Base-by-base conservation (phyloP, 2,888 invertebrate genomes). In the Zeuzera pyrina region DNA sequence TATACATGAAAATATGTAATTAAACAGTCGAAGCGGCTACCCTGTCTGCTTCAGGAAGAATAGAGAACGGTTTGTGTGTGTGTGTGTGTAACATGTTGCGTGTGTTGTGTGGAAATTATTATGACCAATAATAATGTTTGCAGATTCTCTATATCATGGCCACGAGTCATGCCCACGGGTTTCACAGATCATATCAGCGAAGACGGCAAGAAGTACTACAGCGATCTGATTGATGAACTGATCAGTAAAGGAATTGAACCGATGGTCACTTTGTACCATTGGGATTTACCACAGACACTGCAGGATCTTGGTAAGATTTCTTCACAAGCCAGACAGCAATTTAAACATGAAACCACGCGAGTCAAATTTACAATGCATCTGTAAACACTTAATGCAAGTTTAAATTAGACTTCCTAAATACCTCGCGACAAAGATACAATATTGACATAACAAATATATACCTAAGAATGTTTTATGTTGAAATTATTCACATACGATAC, bases 141-240 rank as follows among this genome's bases (percentile, higher is more conserved):
- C 53, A 79, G 89, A 15, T 89, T 89, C 55, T 89, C 88, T 0
- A 62, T 89, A 35, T 85, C 89, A 1, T 92, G 92, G 92, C 48
- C 88, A 0, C 70, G 92, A 13, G 76, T 92, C 12, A 64, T 91
- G 36, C 90, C 91, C 0, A 81, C 69, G 2, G 91, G 89, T 5
- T 78, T 83, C 35, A 56, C 76, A 15, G 83, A 86, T 41, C 50
- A 73, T 3, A 64, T 91, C 7, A 93, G 89, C 55, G 66, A 81
- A 29, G 84, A 84, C 2, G 93, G 91, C 7, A 72, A 89, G 5
- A 62, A 79, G 8, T 91, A 91, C 63, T 93, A 93, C 63, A 88
- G 87, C 45, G 73, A 87, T 30, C 57, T 93, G 21, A 89, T 93
- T 21, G 73, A 91, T 51, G 88, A 85, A 28, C 70, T 92, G 7